Percentiles rank a stretch among this genome's conserved stretches.
Conservation (phyloP, 1,140 invertebrate species). For the Leptinotarsa lineolata region DNA sequence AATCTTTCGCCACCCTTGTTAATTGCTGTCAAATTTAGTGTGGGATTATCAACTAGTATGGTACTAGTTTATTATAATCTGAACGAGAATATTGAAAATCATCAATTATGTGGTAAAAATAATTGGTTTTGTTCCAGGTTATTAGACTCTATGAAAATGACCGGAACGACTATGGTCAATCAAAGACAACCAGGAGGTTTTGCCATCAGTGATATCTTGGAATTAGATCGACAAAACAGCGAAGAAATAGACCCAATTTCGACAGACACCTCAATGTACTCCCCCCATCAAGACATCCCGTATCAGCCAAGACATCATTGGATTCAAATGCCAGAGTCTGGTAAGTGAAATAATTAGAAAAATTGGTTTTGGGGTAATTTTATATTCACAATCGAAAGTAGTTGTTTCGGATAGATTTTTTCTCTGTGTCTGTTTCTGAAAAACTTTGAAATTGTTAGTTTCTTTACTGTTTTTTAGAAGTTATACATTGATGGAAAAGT, state of each 20-base stretch:
- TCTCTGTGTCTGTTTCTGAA: no score
- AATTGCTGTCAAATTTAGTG: no score
- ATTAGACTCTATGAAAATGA: slow-evolving; percentile 70
- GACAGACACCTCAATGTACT: slow-evolving; percentile 38
- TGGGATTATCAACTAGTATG: no score
- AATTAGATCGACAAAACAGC: slow-evolving; percentile 57
- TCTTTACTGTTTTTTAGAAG: no score
- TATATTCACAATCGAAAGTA: no score
- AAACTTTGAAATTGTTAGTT: no score
- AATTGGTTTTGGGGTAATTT: no score
- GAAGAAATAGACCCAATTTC: slow-evolving; percentile 44
- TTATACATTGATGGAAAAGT: no score
- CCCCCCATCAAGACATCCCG: slow-evolving; percentile 39
- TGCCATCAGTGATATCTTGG: slow-evolving; percentile 68
- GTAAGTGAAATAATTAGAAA: slow-evolving; percentile 38
- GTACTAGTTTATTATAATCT: no score
- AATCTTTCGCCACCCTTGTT: no score
- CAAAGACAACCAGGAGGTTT: slow-evolving; percentile 61
- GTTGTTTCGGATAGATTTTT: no score
- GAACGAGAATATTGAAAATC: no score
- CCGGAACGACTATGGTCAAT: slow-evolving; percentile 51
- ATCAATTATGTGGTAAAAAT: not conserved
- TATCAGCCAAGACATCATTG: slow-evolving; percentile 48
- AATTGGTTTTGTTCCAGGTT: slow-evolving; percentile 59
- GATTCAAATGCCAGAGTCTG: slow-evolving; percentile 46